phyloP scores from a whole-genome alignment of 2,888 invertebrate genomes.

The Caenorhabditis becei region DNA sequence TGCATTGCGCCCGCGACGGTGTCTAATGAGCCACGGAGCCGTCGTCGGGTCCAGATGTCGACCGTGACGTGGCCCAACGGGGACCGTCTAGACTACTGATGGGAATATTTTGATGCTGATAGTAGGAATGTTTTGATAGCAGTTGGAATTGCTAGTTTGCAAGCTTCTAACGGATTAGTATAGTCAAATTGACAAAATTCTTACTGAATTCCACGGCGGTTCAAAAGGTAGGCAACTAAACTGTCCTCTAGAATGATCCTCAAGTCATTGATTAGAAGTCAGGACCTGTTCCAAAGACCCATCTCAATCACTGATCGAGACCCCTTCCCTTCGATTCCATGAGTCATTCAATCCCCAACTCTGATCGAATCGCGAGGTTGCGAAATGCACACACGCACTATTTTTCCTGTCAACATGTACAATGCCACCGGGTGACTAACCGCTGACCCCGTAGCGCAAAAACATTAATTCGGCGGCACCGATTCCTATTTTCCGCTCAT shows the following conservation, averaged over 20 bases:
- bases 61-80: constrained; percentile 4
- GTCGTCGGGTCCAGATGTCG: neutral
- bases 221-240: no score
- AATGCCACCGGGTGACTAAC: constrained; percentile 10
- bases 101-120: constrained; percentile 8
- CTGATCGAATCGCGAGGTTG: neutral
- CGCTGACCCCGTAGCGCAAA: neutral
- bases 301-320: neutral
- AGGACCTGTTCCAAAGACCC: no score
- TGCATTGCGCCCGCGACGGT: neutral
- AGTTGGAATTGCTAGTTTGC: no score
- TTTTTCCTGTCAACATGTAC: constrained; percentile 13
- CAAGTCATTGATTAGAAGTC: no score
- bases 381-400: neutral
- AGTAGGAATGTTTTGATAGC: constrained; percentile 18
- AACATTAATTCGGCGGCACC: neutral
- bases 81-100: constrained; percentile 14
- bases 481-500: neutral
- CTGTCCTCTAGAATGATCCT: no score
- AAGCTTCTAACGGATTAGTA: no score
- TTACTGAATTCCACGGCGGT: no score
- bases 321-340: neutral
- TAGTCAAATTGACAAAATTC: no score
- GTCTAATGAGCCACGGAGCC: constrained; percentile 11
- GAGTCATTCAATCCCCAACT: neutral